These are phyloP conservation scores for Picus viridis DNA, from an alignment of 2,797 vertebrate species.

Conservation along the genomic window DNA sequence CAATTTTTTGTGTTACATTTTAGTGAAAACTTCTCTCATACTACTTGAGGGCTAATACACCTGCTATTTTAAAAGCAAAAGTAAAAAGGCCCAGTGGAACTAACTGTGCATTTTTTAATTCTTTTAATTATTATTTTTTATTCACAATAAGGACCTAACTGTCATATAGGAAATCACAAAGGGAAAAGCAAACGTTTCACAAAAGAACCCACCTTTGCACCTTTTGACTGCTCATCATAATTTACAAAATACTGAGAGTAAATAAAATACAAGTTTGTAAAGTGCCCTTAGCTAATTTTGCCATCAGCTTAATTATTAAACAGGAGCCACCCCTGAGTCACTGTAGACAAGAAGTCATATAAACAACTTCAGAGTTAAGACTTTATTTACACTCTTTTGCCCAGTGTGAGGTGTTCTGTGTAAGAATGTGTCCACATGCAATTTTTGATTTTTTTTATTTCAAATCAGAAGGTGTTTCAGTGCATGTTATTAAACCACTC, in stretches of 20 bases:
- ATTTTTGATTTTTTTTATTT: not conserved
- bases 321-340: not conserved
- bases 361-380: not conserved
- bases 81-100: not conserved
- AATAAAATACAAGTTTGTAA: not conserved
- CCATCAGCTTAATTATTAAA: not conserved
- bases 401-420: not conserved
- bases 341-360: not conserved
- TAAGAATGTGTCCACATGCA: not conserved
- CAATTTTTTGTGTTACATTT: not conserved
- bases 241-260: not conserved
- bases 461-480: not conserved
- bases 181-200: not conserved
- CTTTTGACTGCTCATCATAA: not conserved
- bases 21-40: not conserved
- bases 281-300: not conserved
- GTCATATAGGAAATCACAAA: not conserved
- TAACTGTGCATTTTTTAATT: not conserved
- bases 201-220: not conserved
- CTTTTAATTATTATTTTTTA: not conserved
- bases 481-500: not conserved
- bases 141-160: not conserved
- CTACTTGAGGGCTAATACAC: not conserved
- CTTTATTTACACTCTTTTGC: not conserved
- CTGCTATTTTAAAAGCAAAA: not conserved